Evolutionary conservation across 2,113 vertebrate species (phyloP), one percentile per base, ranked within the genome.

Genomic region (Melanostigma gelatinosum): DNA sequence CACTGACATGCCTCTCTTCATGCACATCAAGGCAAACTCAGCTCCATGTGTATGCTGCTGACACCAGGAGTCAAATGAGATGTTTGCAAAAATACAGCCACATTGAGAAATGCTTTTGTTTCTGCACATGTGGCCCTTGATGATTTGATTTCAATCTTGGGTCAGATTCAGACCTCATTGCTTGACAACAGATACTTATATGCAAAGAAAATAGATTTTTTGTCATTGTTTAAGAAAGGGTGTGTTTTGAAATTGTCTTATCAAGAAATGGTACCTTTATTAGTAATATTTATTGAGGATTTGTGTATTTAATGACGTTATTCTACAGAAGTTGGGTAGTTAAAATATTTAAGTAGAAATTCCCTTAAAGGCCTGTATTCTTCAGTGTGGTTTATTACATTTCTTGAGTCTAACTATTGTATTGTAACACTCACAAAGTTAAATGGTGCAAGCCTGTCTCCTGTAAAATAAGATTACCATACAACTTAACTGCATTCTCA

Each of bases 131-230:
- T 5, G 11, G 22, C 29, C 44, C 69, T 71, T n/a, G 38, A 78
- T 65, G 78, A 86, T 80, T 75, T 89, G 78, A 90, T 89, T 91
- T 89, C 61, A 90, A 85, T 88, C 86, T 90, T 69, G 69, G 66
- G 75, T 72, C 77, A 84, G 83, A 85, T 79, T 88, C 50, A 72
- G 52, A 60, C 42, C 29, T 55, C 8, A 42, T 8, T 27, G 18
- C 15, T 29, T 22, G 9, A 54, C 40, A 69, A 2, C 6, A 50
- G n/a, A 48, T 42, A 0, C 0, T 1, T 2, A 42, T 27, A 5
- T 65, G 27, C 36, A 4, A 57, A 54, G 8, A 64, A 58, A 71
- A 18, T 7, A 0, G 1, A 18, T 44, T 11, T 32, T n/a, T 40
- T 22, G 16, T 29, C 13, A 6, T 40, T 50, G 22, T 27, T 38